Percentiles rank a stretch among this genome's conserved stretches.
Evolutionary conservation across 2,113 vertebrate species (phyloP).

Genomic region (human): GRCh38 chr2:186839001-186839500

Average conservation of each 20-base stretch:
- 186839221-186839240: neutral
- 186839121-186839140: constrained; percentile 84
- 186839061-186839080: neutral
- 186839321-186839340: neutral
- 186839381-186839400: neutral
- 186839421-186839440: neutral
- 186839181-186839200: neutral
- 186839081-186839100: neutral
- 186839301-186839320: neutral
- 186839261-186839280: neutral
- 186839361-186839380: neutral
- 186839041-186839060: constrained; percentile 67
- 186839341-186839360: neutral
- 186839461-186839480: neutral
- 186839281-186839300: neutral
- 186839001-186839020: constrained; percentile 87
- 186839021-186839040: constrained; percentile 78
- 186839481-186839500: neutral
- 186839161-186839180: constrained; percentile 80
- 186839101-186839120: constrained; percentile 60
- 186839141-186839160: constrained; percentile 83
- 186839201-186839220: neutral
- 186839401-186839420: neutral
- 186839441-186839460: neutral
- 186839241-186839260: neutral